A percentile compares a stretch with the other conserved stretches of the same genome.
Conservation (phyloP, 2,888 invertebrate genomes). For the Drosophila ochracea region DNA sequence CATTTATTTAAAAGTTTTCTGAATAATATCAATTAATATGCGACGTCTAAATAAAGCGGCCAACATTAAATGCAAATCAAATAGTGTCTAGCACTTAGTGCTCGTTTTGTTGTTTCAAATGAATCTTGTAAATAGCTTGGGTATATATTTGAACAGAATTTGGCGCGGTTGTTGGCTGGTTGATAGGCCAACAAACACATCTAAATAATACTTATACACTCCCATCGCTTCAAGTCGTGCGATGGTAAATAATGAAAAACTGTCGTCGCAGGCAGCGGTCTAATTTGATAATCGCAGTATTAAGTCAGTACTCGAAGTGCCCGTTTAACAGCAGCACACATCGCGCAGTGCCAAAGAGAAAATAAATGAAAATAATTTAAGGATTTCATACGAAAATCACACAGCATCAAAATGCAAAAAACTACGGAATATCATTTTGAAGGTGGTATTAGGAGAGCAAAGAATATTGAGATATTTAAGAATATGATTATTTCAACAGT, state of each 20-base stretch:
- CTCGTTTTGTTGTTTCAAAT: conserved; percentile 34
- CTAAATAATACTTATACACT: conserved; percentile 8
- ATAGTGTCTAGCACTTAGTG: conserved; percentile 56
- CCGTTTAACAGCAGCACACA: conserved; percentile 35
- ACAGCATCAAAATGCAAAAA: conserved; percentile 54
- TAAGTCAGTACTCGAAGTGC: conserved; percentile 53
- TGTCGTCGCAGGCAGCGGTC: conserved; percentile 24
- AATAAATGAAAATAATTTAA: neutral
- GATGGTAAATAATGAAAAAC: conserved; percentile 46
- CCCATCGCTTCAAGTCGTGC: conserved; percentile 21
- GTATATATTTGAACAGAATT: conserved; percentile 50
- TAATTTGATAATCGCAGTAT: conserved; percentile 69
- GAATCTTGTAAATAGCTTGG: conserved; percentile 60
- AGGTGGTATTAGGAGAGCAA: conserved; percentile 59
- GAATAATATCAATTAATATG: conserved; percentile 15
- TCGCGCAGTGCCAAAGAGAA: neutral
- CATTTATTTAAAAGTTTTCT: conserved; percentile 4
- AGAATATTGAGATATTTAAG: fast-evolving
- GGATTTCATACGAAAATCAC: neutral
- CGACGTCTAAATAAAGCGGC: neutral
- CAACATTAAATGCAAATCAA: conserved; percentile 48
- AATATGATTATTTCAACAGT: neutral
- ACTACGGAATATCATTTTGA: conserved; percentile 82
- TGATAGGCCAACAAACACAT: conserved; percentile 40
- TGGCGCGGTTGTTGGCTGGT: conserved; percentile 26